Conservation (phyloP, 2,888 invertebrate species). For the Meta bourneti region DNA sequence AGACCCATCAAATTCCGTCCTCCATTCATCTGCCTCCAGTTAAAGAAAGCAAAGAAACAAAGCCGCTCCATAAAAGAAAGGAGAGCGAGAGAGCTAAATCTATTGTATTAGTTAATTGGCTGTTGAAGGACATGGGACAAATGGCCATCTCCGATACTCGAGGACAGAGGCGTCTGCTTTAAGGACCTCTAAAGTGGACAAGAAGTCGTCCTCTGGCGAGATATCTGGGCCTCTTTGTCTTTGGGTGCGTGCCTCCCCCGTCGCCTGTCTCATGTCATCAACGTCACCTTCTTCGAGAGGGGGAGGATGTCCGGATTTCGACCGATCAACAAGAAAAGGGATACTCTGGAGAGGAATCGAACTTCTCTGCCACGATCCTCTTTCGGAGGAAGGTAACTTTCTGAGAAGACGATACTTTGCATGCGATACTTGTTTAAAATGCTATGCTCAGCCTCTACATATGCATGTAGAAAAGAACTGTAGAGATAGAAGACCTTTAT, state of each 20-base stretch:
- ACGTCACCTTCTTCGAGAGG: constrained; percentile 26
- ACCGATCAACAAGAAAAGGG: not conserved
- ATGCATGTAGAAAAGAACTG: too few species aligned
- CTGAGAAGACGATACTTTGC: too few species aligned
- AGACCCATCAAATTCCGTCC: constrained; percentile 49
- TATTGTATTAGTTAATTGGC: constrained; percentile 76
- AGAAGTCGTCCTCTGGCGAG: constrained; percentile 40
- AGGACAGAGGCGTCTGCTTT: constrained; percentile 59
- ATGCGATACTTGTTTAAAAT: too few species aligned
- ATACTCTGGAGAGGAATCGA: too few species aligned
- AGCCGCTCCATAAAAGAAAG: constrained; percentile 50
- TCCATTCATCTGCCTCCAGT: constrained; percentile 59
- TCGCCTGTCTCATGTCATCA: constrained; percentile 63
- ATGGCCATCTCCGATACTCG: constrained; percentile 43
- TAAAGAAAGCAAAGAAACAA: constrained; percentile 17
- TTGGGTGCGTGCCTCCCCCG: constrained; percentile 16
- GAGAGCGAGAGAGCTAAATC: constrained; percentile 56
- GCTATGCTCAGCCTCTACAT: too few species aligned
- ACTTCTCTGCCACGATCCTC: too few species aligned
- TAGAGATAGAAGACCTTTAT: too few species aligned
- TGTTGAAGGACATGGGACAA: constrained; percentile 63
- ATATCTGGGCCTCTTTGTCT: constrained; percentile 58
- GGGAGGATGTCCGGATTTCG: not conserved
- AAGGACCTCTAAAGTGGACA: constrained; percentile 56
- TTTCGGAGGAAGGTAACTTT: too few species aligned